phyloP scores from a whole-genome alignment of 2,888 invertebrate genomes.

The Amphiduros pacificus region DNA sequence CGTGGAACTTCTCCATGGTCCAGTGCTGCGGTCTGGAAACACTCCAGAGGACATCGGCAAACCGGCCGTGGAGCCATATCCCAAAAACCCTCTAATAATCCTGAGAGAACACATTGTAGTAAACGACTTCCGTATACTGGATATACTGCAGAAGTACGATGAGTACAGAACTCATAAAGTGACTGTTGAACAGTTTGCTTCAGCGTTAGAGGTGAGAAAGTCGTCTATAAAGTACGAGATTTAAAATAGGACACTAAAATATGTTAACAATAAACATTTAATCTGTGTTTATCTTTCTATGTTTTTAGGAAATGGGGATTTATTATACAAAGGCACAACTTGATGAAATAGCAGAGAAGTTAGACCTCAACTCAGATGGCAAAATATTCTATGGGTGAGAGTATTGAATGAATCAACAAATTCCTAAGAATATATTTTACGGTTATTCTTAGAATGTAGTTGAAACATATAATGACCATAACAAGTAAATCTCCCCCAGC shows the following conservation, averaged over 20 bases:
- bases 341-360: constrained; percentile 38
- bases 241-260: too few relatives aligned
- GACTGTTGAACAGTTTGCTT: constrained; percentile 46
- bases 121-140: constrained; percentile 50
- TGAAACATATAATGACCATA: too few relatives aligned
- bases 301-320: constrained; percentile 47
- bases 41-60: constrained; percentile 54
- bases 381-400: constrained; percentile 53
- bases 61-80: constrained; percentile 45
- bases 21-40: constrained; percentile 53
- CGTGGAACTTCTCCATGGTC: constrained; percentile 46
- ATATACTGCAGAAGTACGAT: constrained; percentile 49
- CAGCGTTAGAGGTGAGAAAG: constrained; percentile 45
- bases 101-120: constrained; percentile 49
- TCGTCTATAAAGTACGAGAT: not conserved
- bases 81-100: constrained; percentile 24
- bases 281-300: constrained; percentile 4
- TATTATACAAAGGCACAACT: constrained; percentile 44
- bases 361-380: constrained; percentile 43
- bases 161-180: constrained; percentile 38
- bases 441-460: too few relatives aligned
- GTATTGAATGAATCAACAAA: too few relatives aligned
- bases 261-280: too few relatives aligned
- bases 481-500: too few relatives aligned
- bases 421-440: too few relatives aligned